Percentiles rank a stretch among this genome's conserved stretches.
phyloP scores from a whole-genome alignment of 2,888 invertebrate species.

The Sesamia inferens region DNA sequence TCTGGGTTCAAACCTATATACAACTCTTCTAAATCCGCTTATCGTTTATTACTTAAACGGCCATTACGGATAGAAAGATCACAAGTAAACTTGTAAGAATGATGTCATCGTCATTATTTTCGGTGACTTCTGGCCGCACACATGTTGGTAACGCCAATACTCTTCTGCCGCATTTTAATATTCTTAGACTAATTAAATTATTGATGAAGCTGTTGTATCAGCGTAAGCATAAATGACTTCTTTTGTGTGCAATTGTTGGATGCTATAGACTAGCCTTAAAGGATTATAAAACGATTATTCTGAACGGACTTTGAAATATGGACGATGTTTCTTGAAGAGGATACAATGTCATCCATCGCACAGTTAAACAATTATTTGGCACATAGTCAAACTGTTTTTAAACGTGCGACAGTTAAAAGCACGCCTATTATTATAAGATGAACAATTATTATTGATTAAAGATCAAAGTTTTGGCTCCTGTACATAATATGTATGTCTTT shows the following conservation, averaged over 20 bases:
- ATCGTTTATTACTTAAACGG: constrained; percentile 17
- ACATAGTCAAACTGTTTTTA: constrained; percentile 41
- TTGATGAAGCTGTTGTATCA: constrained; percentile 35
- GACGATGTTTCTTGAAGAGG: constrained; percentile 26
- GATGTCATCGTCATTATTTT: constrained; percentile 86
- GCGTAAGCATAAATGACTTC: constrained; percentile 12
- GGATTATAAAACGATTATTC: constrained; percentile 35
- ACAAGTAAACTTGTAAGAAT: constrained; percentile 60
- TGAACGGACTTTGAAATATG: constrained; percentile 32
- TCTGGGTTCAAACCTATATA: not conserved
- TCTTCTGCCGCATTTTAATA: constrained; percentile 24
- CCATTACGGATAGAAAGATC: constrained; percentile 37
- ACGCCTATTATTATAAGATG: constrained; percentile 23
- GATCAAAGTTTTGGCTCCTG: constrained; percentile 18
- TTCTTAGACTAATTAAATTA: constrained; percentile 44
- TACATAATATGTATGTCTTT: constrained; percentile 3
- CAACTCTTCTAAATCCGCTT: not conserved
- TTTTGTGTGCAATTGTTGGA: constrained; percentile 22
- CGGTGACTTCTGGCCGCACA: constrained; percentile 67
- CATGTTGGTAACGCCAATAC: constrained; percentile 45
- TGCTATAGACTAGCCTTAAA: not conserved
- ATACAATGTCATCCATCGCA: constrained; percentile 44
- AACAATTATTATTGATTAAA: constrained; percentile 12
- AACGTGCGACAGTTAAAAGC: constrained; percentile 26
- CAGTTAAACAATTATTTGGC: constrained; percentile 56